phyloP scores from a whole-genome alignment of 2,888 invertebrate species.

The Gandaritis pyraliata region DNA sequence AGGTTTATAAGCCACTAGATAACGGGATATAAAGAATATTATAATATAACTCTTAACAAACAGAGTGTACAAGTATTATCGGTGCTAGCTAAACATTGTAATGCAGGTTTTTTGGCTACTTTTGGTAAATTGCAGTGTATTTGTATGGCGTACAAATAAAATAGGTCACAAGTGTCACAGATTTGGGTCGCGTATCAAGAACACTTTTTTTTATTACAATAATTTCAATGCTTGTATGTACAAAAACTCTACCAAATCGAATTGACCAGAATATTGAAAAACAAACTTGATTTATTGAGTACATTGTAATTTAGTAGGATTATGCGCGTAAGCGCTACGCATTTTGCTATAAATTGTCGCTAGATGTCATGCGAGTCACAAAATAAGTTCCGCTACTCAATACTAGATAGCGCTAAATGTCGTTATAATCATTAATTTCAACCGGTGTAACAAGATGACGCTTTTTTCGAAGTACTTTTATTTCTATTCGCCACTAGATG shows the following conservation, averaged over 20 bases:
- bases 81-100: not conserved
- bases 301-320: conserved; percentile 49
- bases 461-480: not conserved
- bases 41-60: conserved; percentile 11
- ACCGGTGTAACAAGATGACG: conserved; percentile 12
- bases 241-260: conserved; percentile 45
- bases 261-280: conserved; percentile 20
- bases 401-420: conserved; percentile 44
- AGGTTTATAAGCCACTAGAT: conserved; percentile 38
- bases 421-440: no score
- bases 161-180: conserved; percentile 65
- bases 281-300: not conserved
- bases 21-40: conserved; percentile 31
- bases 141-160: conserved; percentile 38
- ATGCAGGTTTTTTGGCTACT: not conserved
- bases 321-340: conserved; percentile 54
- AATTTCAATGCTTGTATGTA: conserved; percentile 62
- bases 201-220: conserved; percentile 47
- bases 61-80: conserved; percentile 14
- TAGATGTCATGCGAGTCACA: conserved; percentile 40
- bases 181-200: conserved; percentile 51
- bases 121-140: conserved; percentile 41
- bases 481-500: conserved; percentile 20
- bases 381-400: conserved; percentile 34
- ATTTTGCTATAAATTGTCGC: conserved; percentile 20